Evolutionary conservation across 2,888 invertebrate genomes (phyloP).

Genomic region (Thumatha senex): DNA sequence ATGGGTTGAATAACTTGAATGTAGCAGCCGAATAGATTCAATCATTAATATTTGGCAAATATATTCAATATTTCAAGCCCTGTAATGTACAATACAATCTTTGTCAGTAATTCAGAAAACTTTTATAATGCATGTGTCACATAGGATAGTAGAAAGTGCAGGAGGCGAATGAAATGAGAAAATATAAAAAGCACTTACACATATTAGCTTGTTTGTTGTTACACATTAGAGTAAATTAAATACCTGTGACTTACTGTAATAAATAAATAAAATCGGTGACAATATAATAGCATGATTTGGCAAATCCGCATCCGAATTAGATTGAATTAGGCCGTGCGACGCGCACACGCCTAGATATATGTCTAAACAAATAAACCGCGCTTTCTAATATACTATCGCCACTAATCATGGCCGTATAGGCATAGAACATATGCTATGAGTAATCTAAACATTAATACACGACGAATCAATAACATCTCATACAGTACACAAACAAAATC

Average conservation of each 20-base stretch:
- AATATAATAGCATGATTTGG: slow-evolving; percentile 7
- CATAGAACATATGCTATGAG: slow-evolving; percentile 24
- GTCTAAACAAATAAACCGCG: slow-evolving; percentile 3
- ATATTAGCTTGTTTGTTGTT: too few species aligned
- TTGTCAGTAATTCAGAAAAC: too few species aligned
- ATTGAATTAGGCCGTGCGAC: slow-evolving; percentile 53
- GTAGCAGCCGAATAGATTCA: too few species aligned
- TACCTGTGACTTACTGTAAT: background rate
- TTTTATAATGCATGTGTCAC: too few species aligned
- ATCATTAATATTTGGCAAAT: too few species aligned
- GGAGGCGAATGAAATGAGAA: background rate
- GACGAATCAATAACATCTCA: slow-evolving; percentile 70
- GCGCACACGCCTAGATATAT: slow-evolving; percentile 16
- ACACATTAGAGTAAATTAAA: too few species aligned
- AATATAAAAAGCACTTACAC: background rate
- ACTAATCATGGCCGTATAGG: slow-evolving; percentile 4
- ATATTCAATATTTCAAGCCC: too few species aligned
- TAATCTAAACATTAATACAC: slow-evolving; percentile 44
- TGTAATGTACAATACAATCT: too few species aligned
- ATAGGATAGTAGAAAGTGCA: too few species aligned
- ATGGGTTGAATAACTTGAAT: too few species aligned
- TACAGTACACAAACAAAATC: slow-evolving; percentile 75
- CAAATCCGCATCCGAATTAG: slow-evolving; percentile 14
- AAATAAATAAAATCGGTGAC: background rate
- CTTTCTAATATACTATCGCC: slow-evolving; percentile 13